Evolutionary conservation across 2,888 invertebrate genomes (phyloP).

Genomic region (Invenusta paracnida): DNA sequence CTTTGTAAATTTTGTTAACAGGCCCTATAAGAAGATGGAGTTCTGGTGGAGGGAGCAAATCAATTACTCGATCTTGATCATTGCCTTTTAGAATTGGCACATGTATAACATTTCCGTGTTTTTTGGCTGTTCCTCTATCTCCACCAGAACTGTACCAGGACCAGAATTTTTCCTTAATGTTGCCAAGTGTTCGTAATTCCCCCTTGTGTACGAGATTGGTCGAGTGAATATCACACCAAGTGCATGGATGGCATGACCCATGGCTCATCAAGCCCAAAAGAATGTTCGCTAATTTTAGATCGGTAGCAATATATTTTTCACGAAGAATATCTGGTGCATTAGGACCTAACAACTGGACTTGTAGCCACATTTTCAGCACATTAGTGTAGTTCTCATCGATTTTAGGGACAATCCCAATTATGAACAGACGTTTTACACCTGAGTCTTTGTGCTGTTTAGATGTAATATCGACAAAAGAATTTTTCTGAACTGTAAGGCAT

Average conservation of each 20-base stretch:
- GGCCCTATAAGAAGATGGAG: not conserved
- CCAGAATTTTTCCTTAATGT: constrained; percentile 20
- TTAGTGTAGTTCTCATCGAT: constrained; percentile 33
- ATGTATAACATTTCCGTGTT: not conserved
- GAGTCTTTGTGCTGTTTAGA: not conserved
- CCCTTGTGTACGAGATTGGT: not conserved
- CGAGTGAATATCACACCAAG: constrained; percentile 11
- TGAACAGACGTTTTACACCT: constrained; percentile 17
- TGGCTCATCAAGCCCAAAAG: constrained; percentile 31
- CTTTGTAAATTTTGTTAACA: not conserved
- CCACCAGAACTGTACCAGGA: not conserved
- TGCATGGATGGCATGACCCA: constrained; percentile 1
- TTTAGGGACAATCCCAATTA: constrained; percentile 26
- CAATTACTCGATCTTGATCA: constrained; percentile 27
- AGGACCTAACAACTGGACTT: not conserved
- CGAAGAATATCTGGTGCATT: not conserved
- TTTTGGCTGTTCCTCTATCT: constrained; percentile 1
- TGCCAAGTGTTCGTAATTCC: not conserved
- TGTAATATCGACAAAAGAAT: not conserved
- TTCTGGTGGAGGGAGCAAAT: constrained; percentile 34
- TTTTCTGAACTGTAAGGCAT: not conserved
- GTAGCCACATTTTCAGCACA: not conserved
- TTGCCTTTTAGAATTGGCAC: not conserved
- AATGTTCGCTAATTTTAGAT: constrained; percentile 28
- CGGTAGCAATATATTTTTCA: constrained; percentile 7